These are phyloP conservation scores for Heteronetta atricapilla DNA, from an alignment of 2,113 vertebrate species.

Conservation along the genomic window DNA sequence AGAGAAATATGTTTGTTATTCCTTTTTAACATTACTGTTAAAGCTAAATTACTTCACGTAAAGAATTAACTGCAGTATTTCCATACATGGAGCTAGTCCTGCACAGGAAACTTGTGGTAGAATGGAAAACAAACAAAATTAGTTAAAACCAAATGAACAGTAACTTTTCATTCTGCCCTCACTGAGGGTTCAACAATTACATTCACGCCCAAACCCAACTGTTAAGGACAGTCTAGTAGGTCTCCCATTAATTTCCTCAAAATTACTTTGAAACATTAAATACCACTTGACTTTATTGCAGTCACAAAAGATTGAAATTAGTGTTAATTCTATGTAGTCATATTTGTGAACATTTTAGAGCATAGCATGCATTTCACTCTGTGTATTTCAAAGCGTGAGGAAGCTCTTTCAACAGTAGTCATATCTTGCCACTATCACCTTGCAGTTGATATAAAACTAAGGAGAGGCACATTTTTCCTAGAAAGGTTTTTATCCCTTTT, in stretches of 20 bases:
- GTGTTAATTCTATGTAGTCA: background rate
- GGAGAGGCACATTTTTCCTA: background rate
- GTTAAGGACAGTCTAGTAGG: background rate
- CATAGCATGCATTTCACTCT: background rate
- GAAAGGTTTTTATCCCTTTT: background rate
- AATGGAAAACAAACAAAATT: background rate
- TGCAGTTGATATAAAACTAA: background rate
- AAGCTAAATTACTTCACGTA: constrained; percentile 46
- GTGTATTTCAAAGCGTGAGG: background rate
- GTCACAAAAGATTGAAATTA: constrained; percentile 3
- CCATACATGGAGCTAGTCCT: background rate
- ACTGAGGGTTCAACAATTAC: background rate
- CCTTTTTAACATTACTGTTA: constrained; percentile 45
- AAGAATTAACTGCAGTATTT: constrained; percentile 43
- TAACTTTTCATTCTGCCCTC: background rate
- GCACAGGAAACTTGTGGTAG: constrained; percentile 24
- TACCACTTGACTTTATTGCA: background rate
- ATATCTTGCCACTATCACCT: background rate
- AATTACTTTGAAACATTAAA: background rate
- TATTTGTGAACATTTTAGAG: background rate
- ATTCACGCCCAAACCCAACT: background rate
- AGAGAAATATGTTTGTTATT: constrained; percentile 42
- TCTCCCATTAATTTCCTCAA: background rate
- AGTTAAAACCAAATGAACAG: constrained; percentile 5
- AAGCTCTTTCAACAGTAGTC: background rate